A percentile compares a stretch with the other conserved stretches of the same genome.
Conservation (phyloP, 2,113 vertebrate genomes). For the Elephas maximus region DNA sequence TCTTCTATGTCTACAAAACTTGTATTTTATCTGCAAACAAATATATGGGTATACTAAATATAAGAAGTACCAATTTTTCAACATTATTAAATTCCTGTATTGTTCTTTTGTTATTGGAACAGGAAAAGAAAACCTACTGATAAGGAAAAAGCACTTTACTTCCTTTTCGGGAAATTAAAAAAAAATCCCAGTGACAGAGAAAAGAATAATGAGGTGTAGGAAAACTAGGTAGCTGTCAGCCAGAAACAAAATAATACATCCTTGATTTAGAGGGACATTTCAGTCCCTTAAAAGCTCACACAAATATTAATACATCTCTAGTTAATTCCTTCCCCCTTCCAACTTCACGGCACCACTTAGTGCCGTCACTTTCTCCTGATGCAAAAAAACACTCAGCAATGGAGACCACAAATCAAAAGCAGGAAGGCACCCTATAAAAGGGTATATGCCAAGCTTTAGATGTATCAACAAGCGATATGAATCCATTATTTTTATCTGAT, state of each 20-base stretch:
- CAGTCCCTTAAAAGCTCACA: slow-evolving; percentile 64
- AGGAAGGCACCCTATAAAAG: slow-evolving; percentile 40
- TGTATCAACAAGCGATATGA: neutral
- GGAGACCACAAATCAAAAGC: slow-evolving; percentile 52
- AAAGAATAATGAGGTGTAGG: slow-evolving; percentile 75
- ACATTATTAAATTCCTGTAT: slow-evolving; percentile 76
- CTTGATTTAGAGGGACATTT: slow-evolving; percentile 74
- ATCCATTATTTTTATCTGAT: neutral
- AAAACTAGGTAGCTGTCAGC: slow-evolving; percentile 76
- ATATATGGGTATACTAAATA: slow-evolving; percentile 31
- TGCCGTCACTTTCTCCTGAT: slow-evolving; percentile 63
- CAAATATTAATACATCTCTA: slow-evolving; percentile 56
- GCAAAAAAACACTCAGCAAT: slow-evolving; percentile 44
- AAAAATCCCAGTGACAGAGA: slow-evolving; percentile 67
- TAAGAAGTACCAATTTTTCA: slow-evolving; percentile 60
- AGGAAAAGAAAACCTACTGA: slow-evolving; percentile 81
- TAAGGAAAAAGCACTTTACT: slow-evolving; percentile 75
- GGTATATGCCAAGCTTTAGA: neutral
- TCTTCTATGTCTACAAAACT: slow-evolving; percentile 21
- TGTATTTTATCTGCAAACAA: slow-evolving; percentile 60
- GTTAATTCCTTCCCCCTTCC: slow-evolving; percentile 67
- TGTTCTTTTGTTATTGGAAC: slow-evolving; percentile 80
- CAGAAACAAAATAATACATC: slow-evolving; percentile 69
- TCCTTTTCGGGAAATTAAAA: slow-evolving; percentile 82
- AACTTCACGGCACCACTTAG: slow-evolving; percentile 31